Evolutionary conservation across 2,113 vertebrate genomes (phyloP).

Genomic region (Engraulis encrasicolus): DNA sequence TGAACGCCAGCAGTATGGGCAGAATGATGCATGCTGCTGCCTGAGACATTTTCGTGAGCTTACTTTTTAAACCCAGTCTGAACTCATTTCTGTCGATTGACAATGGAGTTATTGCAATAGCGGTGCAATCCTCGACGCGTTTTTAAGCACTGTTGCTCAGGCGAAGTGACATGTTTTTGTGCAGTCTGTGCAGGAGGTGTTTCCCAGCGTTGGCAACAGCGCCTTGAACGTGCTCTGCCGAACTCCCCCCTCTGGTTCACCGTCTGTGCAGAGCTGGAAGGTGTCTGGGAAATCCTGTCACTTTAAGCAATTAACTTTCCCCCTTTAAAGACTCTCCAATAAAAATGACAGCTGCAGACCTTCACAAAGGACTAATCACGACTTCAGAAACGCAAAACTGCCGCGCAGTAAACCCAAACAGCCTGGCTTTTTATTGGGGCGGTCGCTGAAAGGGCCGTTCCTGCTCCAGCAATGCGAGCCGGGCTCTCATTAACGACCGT

Average conservation of each 20-base stretch:
- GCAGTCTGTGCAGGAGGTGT: conserved; percentile 26
- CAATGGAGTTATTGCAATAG: neutral
- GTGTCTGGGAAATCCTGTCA: conserved; percentile 67
- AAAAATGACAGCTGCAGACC: conserved; percentile 82
- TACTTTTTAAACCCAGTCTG: too few species aligned
- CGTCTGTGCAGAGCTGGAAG: conserved; percentile 50
- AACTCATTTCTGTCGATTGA: too few species aligned
- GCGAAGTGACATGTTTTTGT: neutral
- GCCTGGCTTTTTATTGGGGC: conserved; percentile 54
- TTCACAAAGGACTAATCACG: conserved; percentile 74
- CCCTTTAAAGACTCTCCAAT: conserved; percentile 78
- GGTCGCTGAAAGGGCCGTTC: conserved; percentile 44
- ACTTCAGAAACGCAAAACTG: conserved; percentile 77
- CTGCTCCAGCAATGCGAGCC: conserved; percentile 25
- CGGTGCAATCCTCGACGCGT: neutral
- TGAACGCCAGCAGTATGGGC: neutral
- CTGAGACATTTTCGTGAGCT: too few species aligned
- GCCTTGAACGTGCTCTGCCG: conserved; percentile 37
- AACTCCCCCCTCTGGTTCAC: conserved; percentile 44
- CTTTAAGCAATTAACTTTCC: conserved; percentile 80
- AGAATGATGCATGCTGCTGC: neutral
- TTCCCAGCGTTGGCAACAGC: conserved; percentile 34
- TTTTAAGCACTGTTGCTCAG: neutral
- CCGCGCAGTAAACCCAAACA: conserved; percentile 70
- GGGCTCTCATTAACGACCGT: conserved; percentile 30